Conservation (phyloP, 2,113 vertebrate species). For the Burhinus oedicnemus region DNA sequence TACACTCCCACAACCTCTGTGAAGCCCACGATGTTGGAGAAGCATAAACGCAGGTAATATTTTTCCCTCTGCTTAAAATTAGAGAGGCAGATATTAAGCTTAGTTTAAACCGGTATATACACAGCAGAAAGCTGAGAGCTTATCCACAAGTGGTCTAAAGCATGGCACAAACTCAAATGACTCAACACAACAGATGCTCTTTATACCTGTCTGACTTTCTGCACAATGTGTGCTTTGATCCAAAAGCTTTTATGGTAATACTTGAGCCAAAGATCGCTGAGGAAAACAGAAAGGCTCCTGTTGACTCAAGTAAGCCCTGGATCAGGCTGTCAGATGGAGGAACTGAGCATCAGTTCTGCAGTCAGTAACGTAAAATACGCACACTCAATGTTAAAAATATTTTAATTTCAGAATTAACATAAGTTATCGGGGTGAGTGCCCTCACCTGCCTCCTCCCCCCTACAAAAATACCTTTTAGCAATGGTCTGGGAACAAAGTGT, state of each 20-base stretch:
- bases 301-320: not conserved
- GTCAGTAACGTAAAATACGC: not conserved
- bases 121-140: conserved; percentile 5
- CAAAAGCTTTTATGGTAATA: not conserved
- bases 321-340: not conserved
- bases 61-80: not conserved
- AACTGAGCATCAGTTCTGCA: not conserved
- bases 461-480: not conserved
- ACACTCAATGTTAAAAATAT: not conserved
- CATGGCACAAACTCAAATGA: conserved; percentile 12
- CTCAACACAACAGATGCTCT: conserved; percentile 47
- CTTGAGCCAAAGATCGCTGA: not conserved
- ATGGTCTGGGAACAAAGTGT: not conserved
- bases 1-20: not conserved
- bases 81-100: not conserved
- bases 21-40: not conserved
- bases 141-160: conserved; percentile 3
- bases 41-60: fast-evolving
- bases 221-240: not conserved
- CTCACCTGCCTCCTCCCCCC: not conserved
- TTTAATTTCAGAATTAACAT: too few species aligned
- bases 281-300: not conserved
- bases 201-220: conserved; percentile 10
- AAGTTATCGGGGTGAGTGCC: too few species aligned
- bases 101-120: not conserved